A percentile compares a stretch with the other conserved stretches of the same genome.
phyloP scores from a whole-genome alignment of 2,113 vertebrate species.

The Zosterops borbonicus region DNA sequence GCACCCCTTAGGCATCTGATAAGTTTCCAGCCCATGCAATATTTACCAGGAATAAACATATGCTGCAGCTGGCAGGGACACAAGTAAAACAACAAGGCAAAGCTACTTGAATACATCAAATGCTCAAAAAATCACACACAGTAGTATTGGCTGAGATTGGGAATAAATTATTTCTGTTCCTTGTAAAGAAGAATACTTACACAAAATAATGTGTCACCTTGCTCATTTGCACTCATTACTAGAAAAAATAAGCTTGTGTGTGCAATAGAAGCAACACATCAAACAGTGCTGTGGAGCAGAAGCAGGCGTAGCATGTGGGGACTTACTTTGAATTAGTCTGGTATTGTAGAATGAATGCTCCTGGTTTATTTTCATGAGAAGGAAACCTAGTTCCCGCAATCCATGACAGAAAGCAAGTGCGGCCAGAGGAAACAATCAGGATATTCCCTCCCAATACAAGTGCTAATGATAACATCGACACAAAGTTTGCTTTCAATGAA shows the following conservation, averaged over 20 bases:
- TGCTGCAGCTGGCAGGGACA: neutral
- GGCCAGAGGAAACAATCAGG: neutral
- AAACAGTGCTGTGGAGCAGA: neutral
- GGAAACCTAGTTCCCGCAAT: neutral
- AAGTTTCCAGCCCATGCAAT: neutral
- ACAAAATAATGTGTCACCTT: neutral
- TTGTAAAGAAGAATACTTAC: neutral
- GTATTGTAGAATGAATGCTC: neutral
- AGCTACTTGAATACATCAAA: neutral
- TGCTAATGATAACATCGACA: neutral
- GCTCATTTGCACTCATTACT: neutral
- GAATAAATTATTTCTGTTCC: neutral
- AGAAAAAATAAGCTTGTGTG: neutral
- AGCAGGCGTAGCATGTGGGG: neutral
- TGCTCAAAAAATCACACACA: neutral
- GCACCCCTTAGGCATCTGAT: neutral
- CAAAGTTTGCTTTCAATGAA: neutral
- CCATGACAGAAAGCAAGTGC: neutral
- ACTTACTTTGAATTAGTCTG: neutral
- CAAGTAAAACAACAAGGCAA: neutral
- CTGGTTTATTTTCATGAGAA: neutral
- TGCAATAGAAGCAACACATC: neutral
- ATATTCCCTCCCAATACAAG: neutral
- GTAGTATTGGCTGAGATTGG: neutral
- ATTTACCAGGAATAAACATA: neutral